Base-by-base conservation (phyloP, 2,797 vertebrate species). In the Parauchenoglanis ngamensis region DNA sequence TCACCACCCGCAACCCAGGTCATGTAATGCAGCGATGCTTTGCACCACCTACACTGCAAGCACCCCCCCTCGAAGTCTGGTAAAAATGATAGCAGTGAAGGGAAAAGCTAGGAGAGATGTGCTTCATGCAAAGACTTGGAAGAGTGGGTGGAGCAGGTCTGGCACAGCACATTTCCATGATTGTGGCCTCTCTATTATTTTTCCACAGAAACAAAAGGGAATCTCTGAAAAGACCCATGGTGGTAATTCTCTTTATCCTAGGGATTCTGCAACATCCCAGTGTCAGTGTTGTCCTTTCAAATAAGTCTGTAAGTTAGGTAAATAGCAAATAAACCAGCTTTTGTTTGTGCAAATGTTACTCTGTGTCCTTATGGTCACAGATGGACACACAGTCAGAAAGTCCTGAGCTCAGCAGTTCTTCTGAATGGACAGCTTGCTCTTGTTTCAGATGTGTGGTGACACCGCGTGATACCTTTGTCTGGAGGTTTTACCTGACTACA, bases 101-200 rank as follows among this genome's bases (percentile, higher is more conserved):
- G 84, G 84, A 85, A 80, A 90, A 70, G 85, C 89, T 78, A 72
- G 83, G 57, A 90, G 77, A 76, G 85, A 86, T 81, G 87, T 87
- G 77, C 87, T 90, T 87, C 85, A 83, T 88, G 85, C 76, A 81
- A 84, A 90, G 85, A 87, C 90, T 91, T 90, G 75, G 88, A 85
- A 88, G 8, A 63, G 88, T 79, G 81, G 44, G 86, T 87, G 83
- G 84, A 72, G 65, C 89, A 87, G 88, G 90, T 89, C 84, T 90
- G 87, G 79, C 65, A 57, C 88, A 88, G 88, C 85, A 90, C 84
- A 87, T 87, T 90, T 89, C 46, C 25, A 86, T 61, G 56, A 78
- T 88, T 89, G 85, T 15, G 82, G 89, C 75, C 83, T 88, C 70
- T 67, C 90, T 88, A 88, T 92, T 73, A 63, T 92, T 92, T 90